A percentile compares a stretch with the other conserved stretches of the same genome.
Evolutionary conservation across 2,888 invertebrate species (phyloP).

Genomic region (Adelphocoris suturalis): DNA sequence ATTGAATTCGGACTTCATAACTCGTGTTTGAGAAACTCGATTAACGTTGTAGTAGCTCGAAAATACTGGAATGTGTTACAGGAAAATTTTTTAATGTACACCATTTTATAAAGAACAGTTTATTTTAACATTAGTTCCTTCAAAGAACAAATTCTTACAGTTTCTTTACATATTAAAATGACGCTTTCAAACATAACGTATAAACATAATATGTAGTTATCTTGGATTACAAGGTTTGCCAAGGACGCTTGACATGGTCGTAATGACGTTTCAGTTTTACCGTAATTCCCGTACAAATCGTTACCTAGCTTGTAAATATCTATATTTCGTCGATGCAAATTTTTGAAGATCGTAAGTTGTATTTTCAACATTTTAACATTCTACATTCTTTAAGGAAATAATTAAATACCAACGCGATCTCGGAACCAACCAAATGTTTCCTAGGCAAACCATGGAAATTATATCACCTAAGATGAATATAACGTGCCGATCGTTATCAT

Average conservation of each 20-base stretch:
- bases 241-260: background rate
- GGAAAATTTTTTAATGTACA: no score
- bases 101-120: conserved; percentile 57
- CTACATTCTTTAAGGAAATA: no score
- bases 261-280: background rate
- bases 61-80: no score
- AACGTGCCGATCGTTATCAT: background rate
- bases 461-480: conserved; percentile 10
- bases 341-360: no score
- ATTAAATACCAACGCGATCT: background rate
- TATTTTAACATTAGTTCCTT: conserved; percentile 64
- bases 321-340: no score
- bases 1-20: no score
- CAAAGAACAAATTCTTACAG: conserved; percentile 61
- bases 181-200: conserved; percentile 21
- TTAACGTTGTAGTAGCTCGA: no score
- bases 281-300: background rate
- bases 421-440: background rate
- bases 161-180: conserved; percentile 33
- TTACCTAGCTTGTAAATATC: background rate
- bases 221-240: conserved; percentile 27
- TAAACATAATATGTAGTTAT: conserved; percentile 5
- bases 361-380: no score
- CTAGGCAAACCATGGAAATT: conserved; percentile 10
- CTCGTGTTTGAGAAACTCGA: no score